Conservation (phyloP, 2,888 invertebrate genomes). For the Punctoribates punctum region DNA sequence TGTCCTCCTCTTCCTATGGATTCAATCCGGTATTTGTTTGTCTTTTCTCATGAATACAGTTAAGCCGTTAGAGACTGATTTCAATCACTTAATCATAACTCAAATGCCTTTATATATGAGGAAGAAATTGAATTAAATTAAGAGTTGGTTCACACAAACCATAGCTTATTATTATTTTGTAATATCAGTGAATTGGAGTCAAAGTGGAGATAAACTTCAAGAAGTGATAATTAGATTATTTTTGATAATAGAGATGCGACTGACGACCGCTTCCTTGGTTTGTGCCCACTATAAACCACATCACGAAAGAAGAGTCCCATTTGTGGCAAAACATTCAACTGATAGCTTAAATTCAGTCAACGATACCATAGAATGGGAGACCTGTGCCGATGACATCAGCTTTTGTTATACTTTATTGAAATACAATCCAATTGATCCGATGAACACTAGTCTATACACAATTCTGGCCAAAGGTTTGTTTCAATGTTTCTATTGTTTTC, state of each 20-base stretch:
- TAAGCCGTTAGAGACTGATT: too few relatives aligned
- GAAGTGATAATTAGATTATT: too few relatives aligned
- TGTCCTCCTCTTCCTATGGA: neutral
- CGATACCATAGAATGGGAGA: neutral
- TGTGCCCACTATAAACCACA: conserved; percentile 21
- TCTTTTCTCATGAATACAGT: neutral
- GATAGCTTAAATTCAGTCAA: neutral
- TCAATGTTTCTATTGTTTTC: neutral
- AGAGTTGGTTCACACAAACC: too few relatives aligned
- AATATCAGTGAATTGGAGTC: too few relatives aligned
- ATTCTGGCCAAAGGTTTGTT: conserved; percentile 25
- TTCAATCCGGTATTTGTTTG: neutral
- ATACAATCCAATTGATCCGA: conserved; percentile 23
- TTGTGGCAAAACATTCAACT: neutral
- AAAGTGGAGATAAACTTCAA: too few relatives aligned
- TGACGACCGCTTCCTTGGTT: conserved; percentile 8
- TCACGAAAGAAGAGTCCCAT: neutral
- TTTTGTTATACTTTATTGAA: conserved; percentile 7
- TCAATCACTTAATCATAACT: too few relatives aligned
- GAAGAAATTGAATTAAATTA: too few relatives aligned
- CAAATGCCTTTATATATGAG: too few relatives aligned
- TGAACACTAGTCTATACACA: conserved; percentile 19
- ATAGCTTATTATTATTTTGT: too few relatives aligned
- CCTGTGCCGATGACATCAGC: neutral
- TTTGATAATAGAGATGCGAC: neutral